Base-by-base conservation (phyloP, 2,888 invertebrate genomes). In the Phaedon cochleariae region DNA sequence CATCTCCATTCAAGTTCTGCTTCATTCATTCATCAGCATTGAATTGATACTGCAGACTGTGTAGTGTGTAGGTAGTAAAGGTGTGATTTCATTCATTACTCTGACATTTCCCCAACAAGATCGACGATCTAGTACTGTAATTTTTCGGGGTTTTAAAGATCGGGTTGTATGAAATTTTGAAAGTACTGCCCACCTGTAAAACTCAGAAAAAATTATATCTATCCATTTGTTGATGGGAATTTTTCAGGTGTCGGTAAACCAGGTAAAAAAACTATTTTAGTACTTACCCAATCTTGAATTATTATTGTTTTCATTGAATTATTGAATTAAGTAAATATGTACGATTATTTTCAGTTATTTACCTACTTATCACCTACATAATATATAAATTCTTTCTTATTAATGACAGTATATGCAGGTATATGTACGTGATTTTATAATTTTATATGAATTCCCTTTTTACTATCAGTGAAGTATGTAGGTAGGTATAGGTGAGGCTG, bases 81-180 rank as follows among this genome's bases (percentile, higher is more conserved):
- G 26, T 29, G 12, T 17, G 31, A 10, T 12, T 18, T 5, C 31
- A 52, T 26, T 52, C 17, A 29, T 22, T 1, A 15, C 41, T 41
- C 41, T 12, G n/a, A 2, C n/a, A n/a, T 3, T 10, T 34, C 6
- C 6, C 9, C 31, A 34, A 10, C 31, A 9, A 41, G 1, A 12
- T 4, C 41, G 41, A 15, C 3, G 26, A 10, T 34, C 12, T 22
- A 31, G 37, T 52, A 17, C 37, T 52, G 52, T 6, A 17, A 53
- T 67, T 70, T 66, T 68, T 68, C 63, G 70, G 70, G 68, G 70
- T 70, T 70, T 70, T 70, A 63, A 65, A 70, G 70, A 63, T 66
- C 65, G 70, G 70, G 65, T 65, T 68, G 70, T 68, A 67, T 59
- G 41, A 58, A 10, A 55, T 62, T 61, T 52, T 54, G 48, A 48